phyloP scores from a whole-genome alignment of 2,888 invertebrate species.

The Octonoba sinensis region DNA sequence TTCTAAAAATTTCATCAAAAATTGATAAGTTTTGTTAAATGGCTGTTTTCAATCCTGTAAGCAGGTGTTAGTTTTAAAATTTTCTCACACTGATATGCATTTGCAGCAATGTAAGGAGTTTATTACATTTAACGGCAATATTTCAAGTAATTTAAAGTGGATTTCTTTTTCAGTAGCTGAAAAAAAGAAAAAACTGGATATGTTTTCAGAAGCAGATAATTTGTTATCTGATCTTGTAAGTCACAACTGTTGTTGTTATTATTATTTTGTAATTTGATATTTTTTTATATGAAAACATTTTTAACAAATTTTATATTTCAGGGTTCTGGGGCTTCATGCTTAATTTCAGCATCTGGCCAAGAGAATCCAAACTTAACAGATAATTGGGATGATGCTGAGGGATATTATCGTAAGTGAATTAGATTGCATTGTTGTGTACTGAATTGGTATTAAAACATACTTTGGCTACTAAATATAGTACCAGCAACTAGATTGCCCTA shows the following conservation, averaged over 20 bases:
- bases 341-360: constrained; percentile 70
- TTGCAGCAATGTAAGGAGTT: too few species aligned
- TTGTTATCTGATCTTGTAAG: constrained; percentile 82
- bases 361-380: constrained; percentile 95
- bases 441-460: not conserved
- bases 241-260: constrained; percentile 43
- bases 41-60: too few species aligned
- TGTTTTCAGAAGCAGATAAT: constrained; percentile 87
- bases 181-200: constrained; percentile 70
- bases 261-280: constrained; percentile 22
- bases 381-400: constrained; percentile 99
- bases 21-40: too few species aligned
- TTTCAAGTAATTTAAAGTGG: too few species aligned
- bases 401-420: constrained; percentile 84
- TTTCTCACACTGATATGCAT: too few species aligned
- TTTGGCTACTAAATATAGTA: not conserved
- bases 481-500: too few species aligned
- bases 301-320: constrained; percentile 68
- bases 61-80: too few species aligned
- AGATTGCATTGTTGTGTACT: not conserved
- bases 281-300: not conserved
- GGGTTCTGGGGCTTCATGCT: constrained; percentile 78
- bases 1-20: too few species aligned
- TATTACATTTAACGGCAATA: too few species aligned
- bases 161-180: constrained; percentile 36